phyloP scores from a whole-genome alignment of 2,797 vertebrate species.

The Glossophaga mutica region DNA sequence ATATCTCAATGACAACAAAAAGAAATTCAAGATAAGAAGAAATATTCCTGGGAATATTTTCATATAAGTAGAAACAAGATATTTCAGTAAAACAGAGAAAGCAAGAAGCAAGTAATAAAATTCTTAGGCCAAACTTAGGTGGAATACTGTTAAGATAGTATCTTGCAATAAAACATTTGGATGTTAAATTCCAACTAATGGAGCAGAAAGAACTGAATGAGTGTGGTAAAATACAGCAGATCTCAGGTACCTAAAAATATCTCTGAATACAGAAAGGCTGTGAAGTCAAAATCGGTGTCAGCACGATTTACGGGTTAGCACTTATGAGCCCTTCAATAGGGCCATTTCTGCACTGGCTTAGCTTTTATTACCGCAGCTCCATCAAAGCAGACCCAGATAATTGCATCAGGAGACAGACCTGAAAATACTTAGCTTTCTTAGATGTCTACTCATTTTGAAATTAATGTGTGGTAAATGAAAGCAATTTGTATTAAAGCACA shows the following conservation, averaged over 20 bases:
- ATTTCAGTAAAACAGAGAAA: neutral
- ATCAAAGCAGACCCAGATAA: neutral
- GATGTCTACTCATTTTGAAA: constrained; percentile 45
- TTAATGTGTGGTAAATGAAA: constrained; percentile 52
- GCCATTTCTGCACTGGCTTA: neutral
- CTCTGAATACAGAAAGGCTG: neutral
- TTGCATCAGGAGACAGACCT: neutral
- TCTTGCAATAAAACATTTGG: neutral
- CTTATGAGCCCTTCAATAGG: neutral
- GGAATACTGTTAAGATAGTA: neutral
- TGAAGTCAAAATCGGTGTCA: neutral
- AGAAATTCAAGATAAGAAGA: neutral
- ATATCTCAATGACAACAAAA: neutral
- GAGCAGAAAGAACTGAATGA: neutral
- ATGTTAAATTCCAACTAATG: neutral
- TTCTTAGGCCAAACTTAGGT: neutral
- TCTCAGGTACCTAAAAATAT: neutral
- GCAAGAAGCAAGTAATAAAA: neutral
- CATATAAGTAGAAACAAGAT: too few relatives aligned
- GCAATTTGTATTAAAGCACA: constrained; percentile 51
- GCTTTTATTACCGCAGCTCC: neutral
- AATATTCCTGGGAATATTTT: neutral
- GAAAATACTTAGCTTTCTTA: constrained; percentile 48
- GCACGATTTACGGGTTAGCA: rapidly evolving
- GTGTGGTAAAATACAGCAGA: neutral